Conservation (phyloP, 2,888 invertebrate species). For the Calliphora vomitoria region DNA sequence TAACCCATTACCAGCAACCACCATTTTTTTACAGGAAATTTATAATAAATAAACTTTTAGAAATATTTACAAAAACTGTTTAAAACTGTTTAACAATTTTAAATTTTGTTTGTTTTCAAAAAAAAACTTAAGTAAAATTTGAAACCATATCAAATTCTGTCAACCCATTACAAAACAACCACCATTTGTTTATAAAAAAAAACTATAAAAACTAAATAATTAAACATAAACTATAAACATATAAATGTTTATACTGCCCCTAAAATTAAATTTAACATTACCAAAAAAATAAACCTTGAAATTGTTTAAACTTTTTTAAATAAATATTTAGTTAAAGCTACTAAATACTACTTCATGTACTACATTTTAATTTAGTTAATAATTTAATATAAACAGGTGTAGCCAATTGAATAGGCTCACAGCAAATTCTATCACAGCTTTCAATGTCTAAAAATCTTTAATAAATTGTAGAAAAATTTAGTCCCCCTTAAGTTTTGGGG, state of each 20-base stretch:
- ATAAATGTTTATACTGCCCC: not conserved
- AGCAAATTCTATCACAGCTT: not conserved
- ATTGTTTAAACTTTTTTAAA: not conserved
- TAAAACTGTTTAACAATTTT: not conserved
- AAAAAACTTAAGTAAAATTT: not conserved
- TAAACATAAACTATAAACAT: too few relatives aligned
- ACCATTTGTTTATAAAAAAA: conserved; percentile 3
- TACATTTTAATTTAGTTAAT: not conserved
- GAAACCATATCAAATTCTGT: not conserved
- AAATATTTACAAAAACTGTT: too few relatives aligned
- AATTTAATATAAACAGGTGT: conserved; percentile 34
- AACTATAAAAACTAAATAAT: too few relatives aligned
- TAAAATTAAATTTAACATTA: too few relatives aligned
- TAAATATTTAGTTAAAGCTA: conserved; percentile 10
- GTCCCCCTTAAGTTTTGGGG: not conserved
- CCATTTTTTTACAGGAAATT: conserved; percentile 8
- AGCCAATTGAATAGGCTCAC: conserved; percentile 18
- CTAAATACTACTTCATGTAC: not conserved
- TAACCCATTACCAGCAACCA: conserved; percentile 23
- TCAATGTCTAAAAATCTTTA: not conserved
- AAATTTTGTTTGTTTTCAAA: not conserved
- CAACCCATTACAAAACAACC: conserved; percentile 32
- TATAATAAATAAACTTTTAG: conserved; percentile 11
- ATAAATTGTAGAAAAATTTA: not conserved
- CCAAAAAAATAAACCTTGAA: not conserved